phyloP scores from a whole-genome alignment of 2,888 invertebrate species.

The Trichacis sp. region DNA sequence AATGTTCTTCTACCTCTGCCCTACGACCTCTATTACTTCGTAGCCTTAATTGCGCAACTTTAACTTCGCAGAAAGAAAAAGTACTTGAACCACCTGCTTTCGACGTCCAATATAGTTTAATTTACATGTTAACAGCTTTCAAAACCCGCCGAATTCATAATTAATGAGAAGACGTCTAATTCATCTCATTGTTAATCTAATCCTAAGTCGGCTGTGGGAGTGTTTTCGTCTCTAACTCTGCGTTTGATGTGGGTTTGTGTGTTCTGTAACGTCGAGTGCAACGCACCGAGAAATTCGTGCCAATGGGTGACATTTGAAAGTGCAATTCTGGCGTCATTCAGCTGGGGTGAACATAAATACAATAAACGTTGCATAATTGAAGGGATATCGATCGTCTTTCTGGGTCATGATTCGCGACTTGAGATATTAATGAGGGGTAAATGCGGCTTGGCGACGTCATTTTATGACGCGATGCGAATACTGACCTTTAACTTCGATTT shows the following conservation, averaged over 20 bases:
- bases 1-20: constrained; percentile 7
- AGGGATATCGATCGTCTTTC: constrained; percentile 3
- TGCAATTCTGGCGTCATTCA: constrained; percentile 4
- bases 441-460: background rate
- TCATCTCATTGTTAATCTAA: too few species aligned
- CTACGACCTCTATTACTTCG: constrained; percentile 7
- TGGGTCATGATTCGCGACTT: background rate
- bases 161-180: too few species aligned
- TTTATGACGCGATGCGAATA: background rate
- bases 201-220: too few species aligned
- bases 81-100: constrained; percentile 1
- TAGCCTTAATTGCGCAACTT: constrained; percentile 7
- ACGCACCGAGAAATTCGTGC: constrained; percentile 4
- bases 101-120: constrained; percentile 1
- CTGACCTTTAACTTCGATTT: constrained; percentile 11
- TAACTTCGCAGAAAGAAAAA: constrained; percentile 2
- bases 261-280: background rate
- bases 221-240: too few species aligned
- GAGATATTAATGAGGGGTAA: background rate
- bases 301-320: constrained; percentile 8
- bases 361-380: background rate
- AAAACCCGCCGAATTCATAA: too few species aligned
- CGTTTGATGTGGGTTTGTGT: too few species aligned
- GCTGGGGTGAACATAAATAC: background rate
- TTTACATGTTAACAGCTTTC: background rate